These are phyloP conservation scores for Aphelenchoides besseyi DNA, from an alignment of 1,140 invertebrate species.

Conservation along the genomic window DNA sequence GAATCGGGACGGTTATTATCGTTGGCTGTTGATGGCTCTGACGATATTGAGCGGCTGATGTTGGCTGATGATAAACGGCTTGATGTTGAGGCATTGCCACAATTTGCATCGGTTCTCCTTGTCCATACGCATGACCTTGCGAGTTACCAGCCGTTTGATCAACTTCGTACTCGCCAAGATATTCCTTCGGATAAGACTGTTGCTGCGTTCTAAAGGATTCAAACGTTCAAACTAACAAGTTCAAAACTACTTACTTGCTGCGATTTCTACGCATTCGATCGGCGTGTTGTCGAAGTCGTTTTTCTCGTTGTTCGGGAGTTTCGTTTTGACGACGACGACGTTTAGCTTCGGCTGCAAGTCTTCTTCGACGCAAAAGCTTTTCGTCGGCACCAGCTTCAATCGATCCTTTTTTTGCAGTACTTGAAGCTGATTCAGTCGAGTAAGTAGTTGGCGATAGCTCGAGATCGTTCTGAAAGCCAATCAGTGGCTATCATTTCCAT, in stretches of 20 bases:
- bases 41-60: background rate
- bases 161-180: background rate
- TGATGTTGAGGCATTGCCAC: slow-evolving; percentile 20
- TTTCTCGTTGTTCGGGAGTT: slow-evolving; percentile 18
- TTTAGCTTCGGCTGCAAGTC: slow-evolving; percentile 7
- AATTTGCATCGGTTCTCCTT: background rate
- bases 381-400: slow-evolving; percentile 3
- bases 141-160: background rate
- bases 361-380: background rate
- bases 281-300: background rate
- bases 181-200: slow-evolving; percentile 16
- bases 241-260: slow-evolving; percentile 1
- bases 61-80: background rate
- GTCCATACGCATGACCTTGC: background rate
- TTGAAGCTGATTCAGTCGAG: too few relatives aligned
- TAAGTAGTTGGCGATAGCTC: too few relatives aligned
- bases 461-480: too few relatives aligned
- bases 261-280: background rate
- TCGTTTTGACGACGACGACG: background rate
- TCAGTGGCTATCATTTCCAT: too few relatives aligned
- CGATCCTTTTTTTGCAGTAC: too few relatives aligned
- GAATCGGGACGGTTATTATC: slow-evolving; percentile 14
- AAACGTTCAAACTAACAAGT: background rate
- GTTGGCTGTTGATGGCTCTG: slow-evolving; percentile 11
- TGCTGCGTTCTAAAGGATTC: too few relatives aligned